Conservation (phyloP, 2,888 invertebrate genomes). For the Ichneumon xanthorius region DNA sequence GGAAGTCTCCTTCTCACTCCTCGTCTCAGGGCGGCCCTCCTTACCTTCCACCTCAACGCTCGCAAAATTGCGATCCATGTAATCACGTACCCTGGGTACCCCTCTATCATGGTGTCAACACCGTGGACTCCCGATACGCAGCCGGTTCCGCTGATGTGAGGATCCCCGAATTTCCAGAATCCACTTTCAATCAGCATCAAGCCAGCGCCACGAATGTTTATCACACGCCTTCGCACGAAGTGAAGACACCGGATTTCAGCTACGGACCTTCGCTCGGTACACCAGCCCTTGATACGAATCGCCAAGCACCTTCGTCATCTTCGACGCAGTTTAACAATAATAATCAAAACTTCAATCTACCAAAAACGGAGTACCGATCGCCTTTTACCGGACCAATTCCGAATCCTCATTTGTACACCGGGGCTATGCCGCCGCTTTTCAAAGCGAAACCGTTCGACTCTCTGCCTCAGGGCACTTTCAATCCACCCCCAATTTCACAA, state of each 20-base stretch:
- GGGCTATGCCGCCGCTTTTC: constrained; percentile 88
- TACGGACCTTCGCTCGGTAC: constrained; percentile 63
- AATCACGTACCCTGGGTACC: constrained; percentile 94
- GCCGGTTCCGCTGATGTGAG: constrained; percentile 46
- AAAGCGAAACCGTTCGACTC: constrained; percentile 83
- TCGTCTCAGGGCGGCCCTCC: constrained; percentile 64
- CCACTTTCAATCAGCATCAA: constrained; percentile 48
- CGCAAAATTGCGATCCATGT: constrained; percentile 91
- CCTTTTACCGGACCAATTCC: constrained; percentile 86
- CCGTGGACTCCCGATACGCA: constrained; percentile 61
- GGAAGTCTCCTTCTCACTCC: constrained; percentile 63
- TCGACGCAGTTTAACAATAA: constrained; percentile 40
- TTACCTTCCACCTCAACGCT: constrained; percentile 77
- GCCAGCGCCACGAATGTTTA: constrained; percentile 44
- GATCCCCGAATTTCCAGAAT: constrained; percentile 27
- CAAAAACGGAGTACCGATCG: constrained; percentile 51
- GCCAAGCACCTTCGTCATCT: constrained; percentile 24
- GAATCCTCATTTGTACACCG: constrained; percentile 88
- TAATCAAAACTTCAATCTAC: constrained; percentile 60
- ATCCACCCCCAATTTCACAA: constrained; percentile 28
- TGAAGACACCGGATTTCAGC: constrained; percentile 73
- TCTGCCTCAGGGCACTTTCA: constrained; percentile 49
- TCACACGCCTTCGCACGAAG: constrained; percentile 69
- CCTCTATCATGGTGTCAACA: constrained; percentile 82
- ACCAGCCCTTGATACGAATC: constrained; percentile 54